Base-by-base conservation (phyloP, 2,113 vertebrate species). In the Mola mola region DNA sequence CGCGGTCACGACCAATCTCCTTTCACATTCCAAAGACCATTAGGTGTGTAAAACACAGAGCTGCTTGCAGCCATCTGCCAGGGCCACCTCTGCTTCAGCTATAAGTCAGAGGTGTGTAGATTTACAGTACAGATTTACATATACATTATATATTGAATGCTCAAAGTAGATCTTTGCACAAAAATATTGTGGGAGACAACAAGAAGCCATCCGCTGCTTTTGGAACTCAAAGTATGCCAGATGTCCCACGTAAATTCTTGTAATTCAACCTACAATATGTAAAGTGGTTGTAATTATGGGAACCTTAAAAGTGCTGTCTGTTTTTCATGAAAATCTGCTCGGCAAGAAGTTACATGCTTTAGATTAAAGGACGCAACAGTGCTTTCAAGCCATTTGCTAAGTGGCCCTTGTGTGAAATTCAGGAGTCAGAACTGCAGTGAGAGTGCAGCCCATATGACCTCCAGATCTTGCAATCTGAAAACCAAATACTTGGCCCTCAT, bases 21-120 rank as follows among this genome's bases (percentile, higher is more conserved):
- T 37, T 75, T 63, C 51, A 48, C 78, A 82, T 81, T 86, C 81
- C 67, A 76, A 24, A 42, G 52, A 42, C 42, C 43, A 72, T 69
- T 72, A 60, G 57, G 47, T 57, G 57, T 64, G 57, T 55, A 26
- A 66, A 59, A 66, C n/a, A 58, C 33, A 65, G 37, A 42, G 6
- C 46, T 25, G 40, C 21, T 47, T 68, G 33, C 40, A 75, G 34
- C 28, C 43, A 56, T 63, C 3, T 57, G 55, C 38, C 19, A 31
- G 31, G 52, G 70, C 72, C 75, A 71, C 58, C 77, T 60, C 41
- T 58, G 28, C 43, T 51, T 38, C 46, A 68, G 13, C 52, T 26
- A 6, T 16, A 17, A 31, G 43, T 28, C n/a, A n/a, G 24, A 56
- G 20, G 52, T 22, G 36, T 60, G 64, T 17, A 47, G 24, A 64